Base-by-base conservation (phyloP, 2,797 vertebrate species). In the Cyclopterus lumpus region DNA sequence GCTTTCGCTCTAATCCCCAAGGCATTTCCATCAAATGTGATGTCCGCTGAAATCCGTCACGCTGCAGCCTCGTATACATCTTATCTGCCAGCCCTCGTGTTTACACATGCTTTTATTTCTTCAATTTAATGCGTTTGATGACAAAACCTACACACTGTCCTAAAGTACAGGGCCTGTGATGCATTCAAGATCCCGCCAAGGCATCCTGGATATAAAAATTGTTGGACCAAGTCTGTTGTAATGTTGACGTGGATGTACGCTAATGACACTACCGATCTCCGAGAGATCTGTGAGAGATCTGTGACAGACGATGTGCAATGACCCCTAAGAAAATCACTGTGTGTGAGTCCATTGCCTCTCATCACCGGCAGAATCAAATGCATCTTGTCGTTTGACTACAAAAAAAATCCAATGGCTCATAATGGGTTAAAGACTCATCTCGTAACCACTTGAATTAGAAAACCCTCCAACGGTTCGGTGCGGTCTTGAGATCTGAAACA, bases 1-100 rank as follows among this genome's bases (percentile, higher is more conserved):
- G 24, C 69, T 73, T 12, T 53, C 42, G 42, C 44, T 80, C 26
- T 82, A 73, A 79, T 83, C 55, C 79, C 51, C 20, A 36, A 73
- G 60, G 66, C 61, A 67, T 66, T 61, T 6, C 0, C 73, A 73
- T 84, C 71, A 68, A 51, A 78, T 73, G 22, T 30, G 73, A 69
- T 44, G 30, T 60, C 61, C 57, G 49, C 38, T 42, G 44, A 71
- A 79, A 63, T 81, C 36, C 61, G 69, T 73, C 38, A 26, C 51
- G 48, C 64, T 3, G 12, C 51, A 46, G 34, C 38, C 24, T 65
- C 22, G 20, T 22, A 2, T 62, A 46, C 30, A 40, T 64, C 66
- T 71, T 48, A 16, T 77, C 69, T 14, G 38, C 34, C 48, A 16
- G 38, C 24, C 24, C 32, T 64, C 26, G 42, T 61, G 15, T 77